These are phyloP conservation scores for Myotis brandtii DNA, from an alignment of 2,113 vertebrate genomes.

Conservation along the genomic window DNA sequence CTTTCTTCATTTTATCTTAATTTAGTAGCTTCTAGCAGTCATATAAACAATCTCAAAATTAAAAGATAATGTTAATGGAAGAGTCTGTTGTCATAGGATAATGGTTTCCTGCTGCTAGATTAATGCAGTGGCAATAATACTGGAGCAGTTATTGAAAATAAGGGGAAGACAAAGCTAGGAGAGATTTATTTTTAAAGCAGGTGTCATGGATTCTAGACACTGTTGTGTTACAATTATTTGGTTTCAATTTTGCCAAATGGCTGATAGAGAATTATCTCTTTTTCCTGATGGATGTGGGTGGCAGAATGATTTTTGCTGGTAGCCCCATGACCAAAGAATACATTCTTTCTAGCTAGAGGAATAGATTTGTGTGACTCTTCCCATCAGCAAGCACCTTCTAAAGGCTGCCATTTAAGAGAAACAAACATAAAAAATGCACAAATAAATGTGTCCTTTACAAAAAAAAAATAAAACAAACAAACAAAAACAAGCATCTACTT, in stretches of 20 bases:
- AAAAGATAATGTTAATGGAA: conserved; percentile 90
- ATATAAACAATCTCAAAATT: conserved; percentile 89
- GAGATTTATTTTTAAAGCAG: conserved; percentile 88
- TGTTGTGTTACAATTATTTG: conserved; percentile 84
- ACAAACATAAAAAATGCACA: neutral
- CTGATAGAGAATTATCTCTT: conserved; percentile 83
- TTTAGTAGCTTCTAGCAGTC: conserved; percentile 88
- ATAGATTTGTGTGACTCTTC: conserved; percentile 79
- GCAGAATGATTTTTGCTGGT: conserved; percentile 78
- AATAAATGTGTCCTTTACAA: neutral
- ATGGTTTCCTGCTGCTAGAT: conserved; percentile 89
- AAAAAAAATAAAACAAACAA: neutral
- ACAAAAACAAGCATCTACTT: neutral
- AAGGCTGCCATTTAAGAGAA: conserved; percentile 35
- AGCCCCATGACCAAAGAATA: conserved; percentile 73
- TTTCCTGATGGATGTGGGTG: conserved; percentile 80
- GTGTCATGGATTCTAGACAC: conserved; percentile 86
- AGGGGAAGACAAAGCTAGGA: conserved; percentile 84
- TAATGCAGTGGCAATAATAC: conserved; percentile 86
- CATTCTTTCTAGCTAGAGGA: conserved; percentile 73
- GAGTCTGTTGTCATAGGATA: conserved; percentile 88
- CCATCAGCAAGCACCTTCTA: conserved; percentile 80
- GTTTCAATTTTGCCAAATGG: conserved; percentile 84
- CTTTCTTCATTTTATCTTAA: conserved; percentile 86
- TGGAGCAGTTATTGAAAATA: conserved; percentile 88